Base-by-base conservation (phyloP, 92 coral and sea anemone genomes). In the Porites evermanni region DNA sequence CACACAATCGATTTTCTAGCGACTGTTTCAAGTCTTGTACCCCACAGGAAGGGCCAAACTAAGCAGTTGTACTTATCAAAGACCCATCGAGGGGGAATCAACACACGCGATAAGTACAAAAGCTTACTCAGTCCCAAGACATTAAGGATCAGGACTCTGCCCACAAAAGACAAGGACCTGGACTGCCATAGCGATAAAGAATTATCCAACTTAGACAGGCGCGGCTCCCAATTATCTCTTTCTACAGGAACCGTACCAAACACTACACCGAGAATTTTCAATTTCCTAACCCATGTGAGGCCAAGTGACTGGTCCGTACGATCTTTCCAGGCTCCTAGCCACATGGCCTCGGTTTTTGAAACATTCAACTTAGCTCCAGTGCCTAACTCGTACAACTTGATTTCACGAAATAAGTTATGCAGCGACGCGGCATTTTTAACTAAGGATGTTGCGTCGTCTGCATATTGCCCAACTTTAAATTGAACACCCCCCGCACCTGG, bases 31-130 rank as follows among this genome's bases (percentile, higher is more conserved):
- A 68, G 78, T 1, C 13, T 53, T 13, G 70, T 51, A 3, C 77
- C 82, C 85, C 89, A 86, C 0, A 86, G 16, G n/a, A 86, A 86
- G 32, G 86, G 86, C 84, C 82, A 86, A 8, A 79, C 38, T 1
- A 79, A 14, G 0, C 16, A 0, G 14, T 86, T 54, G 3, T 24
- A 8, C 1, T 12, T 51, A 10, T 23, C 24, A 1, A 63, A 2
- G 0, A 85, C 89, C 68, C 76, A 64, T 20, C 12, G n/a, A 1
- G 84, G 89, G 38, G 68, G 38, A 0, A 18, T 7, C 19, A 76
- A 67, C 1, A 85, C 68, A 1, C 47, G 12, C 2, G 67, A 84
- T 1, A 85, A 12, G 19, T 85, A 85, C 65, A 64, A 3, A 14
- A 85, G 29, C 50, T 51, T 73, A 76, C 81, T 74, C 0, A 75